Conservation (phyloP, 2,113 vertebrate species). For the Chloebia gouldiae region DNA sequence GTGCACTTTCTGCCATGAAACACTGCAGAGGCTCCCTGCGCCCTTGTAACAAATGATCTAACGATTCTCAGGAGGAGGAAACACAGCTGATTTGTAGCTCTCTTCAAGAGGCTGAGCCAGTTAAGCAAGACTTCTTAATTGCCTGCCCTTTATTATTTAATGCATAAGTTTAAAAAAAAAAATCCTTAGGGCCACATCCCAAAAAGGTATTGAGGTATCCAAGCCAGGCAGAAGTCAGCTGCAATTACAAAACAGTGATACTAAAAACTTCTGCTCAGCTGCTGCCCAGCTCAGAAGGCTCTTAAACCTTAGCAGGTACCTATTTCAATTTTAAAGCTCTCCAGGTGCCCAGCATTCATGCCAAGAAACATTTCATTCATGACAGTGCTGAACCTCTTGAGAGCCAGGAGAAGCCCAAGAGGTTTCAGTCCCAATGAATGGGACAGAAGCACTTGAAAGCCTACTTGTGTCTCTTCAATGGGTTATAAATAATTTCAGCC, state of each 20-base stretch:
- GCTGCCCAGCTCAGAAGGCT: constrained; percentile 7
- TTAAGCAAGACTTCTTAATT: constrained; percentile 38
- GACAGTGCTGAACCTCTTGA: neutral
- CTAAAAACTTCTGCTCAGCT: constrained; percentile 8
- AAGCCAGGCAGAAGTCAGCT: neutral
- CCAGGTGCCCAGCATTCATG: neutral
- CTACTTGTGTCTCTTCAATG: neutral
- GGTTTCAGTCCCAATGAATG: accelerated
- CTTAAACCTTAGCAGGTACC: constrained; percentile 29
- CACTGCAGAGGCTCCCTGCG: neutral
- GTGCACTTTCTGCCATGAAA: neutral
- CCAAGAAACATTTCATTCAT: constrained; percentile 20
- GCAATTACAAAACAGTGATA: neutral
- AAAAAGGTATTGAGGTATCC: neutral
- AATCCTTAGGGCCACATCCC: neutral
- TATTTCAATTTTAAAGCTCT: constrained; percentile 32
- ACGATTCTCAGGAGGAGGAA: constrained; percentile 32
- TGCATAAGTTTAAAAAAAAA: neutral
- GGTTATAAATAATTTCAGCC: neutral
- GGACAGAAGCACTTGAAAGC: neutral
- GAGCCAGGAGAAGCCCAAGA: neutral
- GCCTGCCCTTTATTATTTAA: constrained; percentile 30
- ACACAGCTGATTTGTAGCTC: constrained; percentile 25
- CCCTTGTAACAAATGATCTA: constrained; percentile 47
- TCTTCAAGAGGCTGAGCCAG: neutral